Conservation (phyloP, 2,888 invertebrate species). For the Lepas anatifera region DNA sequence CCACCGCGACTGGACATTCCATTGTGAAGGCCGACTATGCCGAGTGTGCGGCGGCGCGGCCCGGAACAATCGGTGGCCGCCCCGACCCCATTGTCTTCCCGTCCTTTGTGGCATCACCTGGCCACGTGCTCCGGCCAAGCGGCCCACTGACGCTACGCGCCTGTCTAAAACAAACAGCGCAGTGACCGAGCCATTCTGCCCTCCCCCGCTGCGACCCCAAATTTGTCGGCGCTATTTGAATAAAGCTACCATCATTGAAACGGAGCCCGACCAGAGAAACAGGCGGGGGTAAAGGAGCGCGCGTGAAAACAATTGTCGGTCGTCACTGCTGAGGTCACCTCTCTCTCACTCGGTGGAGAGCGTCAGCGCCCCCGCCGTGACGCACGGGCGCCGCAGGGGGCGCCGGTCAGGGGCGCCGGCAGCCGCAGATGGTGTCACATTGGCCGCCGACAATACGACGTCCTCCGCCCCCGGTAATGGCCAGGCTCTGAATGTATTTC, state of each 20-base stretch:
- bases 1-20: too few species aligned
- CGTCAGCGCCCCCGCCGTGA: too few species aligned
- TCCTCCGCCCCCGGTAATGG: neutral
- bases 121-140: neutral
- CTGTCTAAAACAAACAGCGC: neutral
- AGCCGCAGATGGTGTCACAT: neutral
- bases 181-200: neutral
- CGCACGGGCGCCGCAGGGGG: neutral
- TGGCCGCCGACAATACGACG: neutral
- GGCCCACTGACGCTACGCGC: neutral
- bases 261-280: neutral
- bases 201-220: neutral
- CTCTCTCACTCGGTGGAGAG: neutral
- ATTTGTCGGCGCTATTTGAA: neutral
- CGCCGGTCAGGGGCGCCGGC: neutral
- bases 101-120: neutral
- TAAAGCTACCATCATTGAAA: neutral
- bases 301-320: constrained; percentile 7
- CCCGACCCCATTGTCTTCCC: neutral
- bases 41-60: too few species aligned
- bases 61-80: too few species aligned
- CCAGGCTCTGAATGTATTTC: neutral
- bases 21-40: neutral
- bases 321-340: neutral
- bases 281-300: neutral